phyloP scores from a whole-genome alignment of 2,888 invertebrate species.

The Cephalotes varians region DNA sequence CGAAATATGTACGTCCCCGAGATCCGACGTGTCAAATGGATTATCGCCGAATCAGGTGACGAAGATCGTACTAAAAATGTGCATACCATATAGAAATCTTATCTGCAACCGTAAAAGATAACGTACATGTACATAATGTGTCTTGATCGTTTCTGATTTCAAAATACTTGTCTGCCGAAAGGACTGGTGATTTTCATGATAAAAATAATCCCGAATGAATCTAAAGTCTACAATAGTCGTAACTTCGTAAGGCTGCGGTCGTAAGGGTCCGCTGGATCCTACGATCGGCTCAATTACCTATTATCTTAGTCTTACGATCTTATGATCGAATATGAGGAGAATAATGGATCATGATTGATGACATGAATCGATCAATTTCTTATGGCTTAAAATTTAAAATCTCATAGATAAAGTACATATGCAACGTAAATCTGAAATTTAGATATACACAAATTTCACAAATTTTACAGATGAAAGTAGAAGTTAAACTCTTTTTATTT shows the following conservation, averaged over 20 bases:
- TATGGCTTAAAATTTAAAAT: no score
- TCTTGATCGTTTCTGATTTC: not conserved
- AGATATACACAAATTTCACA: no score
- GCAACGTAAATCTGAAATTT: no score
- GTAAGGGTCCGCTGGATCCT: no score
- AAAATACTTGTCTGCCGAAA: not conserved
- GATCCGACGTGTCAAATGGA: constrained; percentile 43
- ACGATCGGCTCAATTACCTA: no score
- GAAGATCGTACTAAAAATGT: not conserved
- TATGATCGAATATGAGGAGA: no score
- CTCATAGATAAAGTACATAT: no score
- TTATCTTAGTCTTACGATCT: no score
- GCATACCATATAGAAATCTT: not conserved
- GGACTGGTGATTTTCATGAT: not conserved
- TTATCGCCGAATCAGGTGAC: not conserved
- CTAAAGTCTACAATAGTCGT: no score
- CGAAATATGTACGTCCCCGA: not conserved
- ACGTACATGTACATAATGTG: not conserved
- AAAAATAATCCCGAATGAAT: not conserved
- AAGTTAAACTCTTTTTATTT: not conserved
- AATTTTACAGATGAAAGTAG: not conserved
- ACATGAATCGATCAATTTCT: no score
- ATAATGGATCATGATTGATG: no score
- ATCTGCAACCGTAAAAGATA: constrained; percentile 14
- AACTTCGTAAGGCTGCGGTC: no score